Percentiles rank a stretch among this genome's conserved stretches.
phyloP scores from a whole-genome alignment of 23 tunicate species.

The Halocynthia aurantium region DNA sequence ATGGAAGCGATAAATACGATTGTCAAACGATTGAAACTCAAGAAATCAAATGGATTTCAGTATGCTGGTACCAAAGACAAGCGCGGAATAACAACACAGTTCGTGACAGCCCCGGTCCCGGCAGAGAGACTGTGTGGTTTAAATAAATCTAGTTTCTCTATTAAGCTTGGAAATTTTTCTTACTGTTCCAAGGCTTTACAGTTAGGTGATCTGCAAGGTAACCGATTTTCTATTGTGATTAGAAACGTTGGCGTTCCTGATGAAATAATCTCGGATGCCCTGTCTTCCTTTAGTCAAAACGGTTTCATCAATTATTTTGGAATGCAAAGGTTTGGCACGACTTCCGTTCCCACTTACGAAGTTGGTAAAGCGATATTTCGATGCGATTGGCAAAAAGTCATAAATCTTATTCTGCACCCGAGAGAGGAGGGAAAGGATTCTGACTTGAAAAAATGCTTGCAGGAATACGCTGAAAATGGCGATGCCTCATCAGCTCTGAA shows the following conservation, averaged over 20 bases:
- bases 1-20: constrained; percentile 64
- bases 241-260: constrained; percentile 41
- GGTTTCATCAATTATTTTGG: constrained; percentile 96
- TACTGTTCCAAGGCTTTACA: constrained; percentile 24
- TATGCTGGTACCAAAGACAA: constrained; percentile 98
- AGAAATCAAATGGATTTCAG: constrained; percentile 46
- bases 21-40: constrained; percentile 27
- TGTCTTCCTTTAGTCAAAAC: constrained; percentile 23
- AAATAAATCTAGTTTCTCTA: constrained; percentile 30
- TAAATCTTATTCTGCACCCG: constrained; percentile 54
- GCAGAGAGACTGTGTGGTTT: constrained; percentile 32
- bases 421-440: constrained; percentile 27
- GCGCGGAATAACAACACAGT: constrained; percentile 86
- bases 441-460: constrained; percentile 6
- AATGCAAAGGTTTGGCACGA: constrained; percentile 90
- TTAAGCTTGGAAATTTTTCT: constrained; percentile 71
- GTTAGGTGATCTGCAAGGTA: constrained; percentile 79
- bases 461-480: constrained; percentile 46
- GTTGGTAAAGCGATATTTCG: constrained; percentile 62
- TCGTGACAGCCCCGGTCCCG: constrained; percentile 30
- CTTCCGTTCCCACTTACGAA: constrained; percentile 42
- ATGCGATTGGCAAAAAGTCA: constrained; percentile 52
- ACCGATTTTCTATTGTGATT: constrained; percentile 64
- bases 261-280: constrained; percentile 17
- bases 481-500: constrained; percentile 28